Base-by-base conservation (phyloP, 64 coral and sea anemone genomes). In the Pocillopora verrucosa region DNA sequence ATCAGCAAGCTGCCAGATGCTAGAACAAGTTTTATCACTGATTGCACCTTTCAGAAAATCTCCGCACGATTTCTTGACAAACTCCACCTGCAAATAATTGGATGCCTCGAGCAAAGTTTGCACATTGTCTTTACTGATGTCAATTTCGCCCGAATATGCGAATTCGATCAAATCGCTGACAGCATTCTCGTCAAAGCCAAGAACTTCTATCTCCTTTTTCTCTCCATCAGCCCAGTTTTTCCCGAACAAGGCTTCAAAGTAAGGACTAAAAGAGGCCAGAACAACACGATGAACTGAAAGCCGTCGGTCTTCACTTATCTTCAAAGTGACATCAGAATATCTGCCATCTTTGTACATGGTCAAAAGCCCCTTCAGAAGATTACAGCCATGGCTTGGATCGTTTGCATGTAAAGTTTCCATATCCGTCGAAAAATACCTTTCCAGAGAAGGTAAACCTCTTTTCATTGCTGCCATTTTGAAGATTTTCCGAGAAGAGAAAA, bases 101-200 rank as follows among this genome's bases (percentile, higher is more conserved):
- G 92, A 86, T 45, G 89, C 92, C 36, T 86, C 92, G 1, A 98
- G 76, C 61, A 98, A 83, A 34, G 89, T 82, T 58, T 89, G 65
- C 0, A 98, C 92, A 84, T 98, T 94, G 56, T 92, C 90, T 45
- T 60, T 76, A 35, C 2, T 87, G 19, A 98, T 92, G 13, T 87
- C 74, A 51, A 94, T 56, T 80, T 86, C 89, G 11, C 96, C 96
- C 16, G 96, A 75, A 60, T 98, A 98, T 13, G 92, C 96, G 94
- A 94, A 98, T 16, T 98, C 84, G 62, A 98, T 85, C 63, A 98
- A 83, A 72, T 90, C 65, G 15, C 62, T 80, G 13, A 94, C 78
- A 34, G 83, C 64, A 0, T 10, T 76, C 36, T 86, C 89, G 56
- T 92, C 89, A 34, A 91, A 64, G 10, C 63, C 58, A 30, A 45